Base-by-base conservation (phyloP, 2,797 vertebrate species). In the Fistularia commersonii region DNA sequence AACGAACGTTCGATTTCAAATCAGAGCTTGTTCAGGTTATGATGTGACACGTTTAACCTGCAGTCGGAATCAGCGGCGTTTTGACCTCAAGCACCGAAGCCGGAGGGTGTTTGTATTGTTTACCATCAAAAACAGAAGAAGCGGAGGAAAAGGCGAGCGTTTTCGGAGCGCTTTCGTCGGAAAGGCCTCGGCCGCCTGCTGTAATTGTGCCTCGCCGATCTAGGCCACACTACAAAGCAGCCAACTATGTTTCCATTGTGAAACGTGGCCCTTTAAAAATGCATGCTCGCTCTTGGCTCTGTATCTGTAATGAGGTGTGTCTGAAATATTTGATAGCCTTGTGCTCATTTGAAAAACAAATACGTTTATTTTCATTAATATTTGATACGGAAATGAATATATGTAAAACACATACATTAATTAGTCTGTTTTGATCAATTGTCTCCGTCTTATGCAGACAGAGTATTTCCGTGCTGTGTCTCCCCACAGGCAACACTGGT, bases 341-440 rank as follows among this genome's bases (percentile, higher is more conserved):
- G 68, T 57, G 61, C 83, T 86, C 83, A 82, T 88, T 83, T 85
- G 81, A 79, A 88, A 88, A 87, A 86, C 85, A 88, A 89, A 89
- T 85, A 82, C 62, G 55, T 87, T 90, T 85, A 90, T 81, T 82
- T 69, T 56, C 81, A 87, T 89, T 75, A 85, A 88, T 88, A 88
- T 85, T 87, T 88, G 69, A 89, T 88, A 69, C 67, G 71, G 78
- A 87, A 88, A 89, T 84, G 69, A 90, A 90, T 87, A 83, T 86
- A 90, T 89, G 88, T 87, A 90, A 89, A 89, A 85, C 84, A 83
- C 79, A 85, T 81, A 82, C 84, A 85, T 83, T 83, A 90, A 90
- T 91, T 88, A 87, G 81, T 77, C 77, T 80, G 81, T 89, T 90
- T 87, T 86, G 85, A 90, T 89, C 80, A 87, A 84, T 87, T 88